Conservation (phyloP, 2,113 vertebrate genomes). For the Emydura subglobosa region DNA sequence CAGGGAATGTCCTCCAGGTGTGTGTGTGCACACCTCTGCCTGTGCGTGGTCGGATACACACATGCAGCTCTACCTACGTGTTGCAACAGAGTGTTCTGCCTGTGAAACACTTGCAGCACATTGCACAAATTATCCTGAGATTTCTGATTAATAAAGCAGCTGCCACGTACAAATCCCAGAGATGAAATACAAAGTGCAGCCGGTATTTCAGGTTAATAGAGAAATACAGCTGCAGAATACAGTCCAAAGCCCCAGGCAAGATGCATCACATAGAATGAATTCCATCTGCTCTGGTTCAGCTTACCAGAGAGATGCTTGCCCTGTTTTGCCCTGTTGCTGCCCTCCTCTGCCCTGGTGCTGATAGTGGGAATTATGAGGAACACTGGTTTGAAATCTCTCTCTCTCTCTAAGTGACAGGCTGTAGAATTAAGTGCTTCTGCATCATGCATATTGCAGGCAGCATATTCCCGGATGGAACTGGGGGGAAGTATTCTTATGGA, state of each 20-base stretch:
- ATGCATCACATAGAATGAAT: background rate
- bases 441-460: rapidly evolving
- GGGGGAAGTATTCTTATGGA: background rate
- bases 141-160: background rate
- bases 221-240: background rate
- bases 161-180: background rate
- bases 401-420: background rate
- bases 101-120: no score
- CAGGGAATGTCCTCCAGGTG: background rate
- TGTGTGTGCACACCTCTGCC: no score
- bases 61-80: background rate
- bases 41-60: background rate
- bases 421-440: background rate
- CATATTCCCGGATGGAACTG: background rate
- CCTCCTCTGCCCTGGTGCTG: background rate
- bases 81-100: background rate
- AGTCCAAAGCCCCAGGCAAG: background rate
- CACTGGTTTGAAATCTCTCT: background rate
- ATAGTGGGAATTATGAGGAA: background rate
- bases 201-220: background rate
- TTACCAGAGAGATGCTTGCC: background rate
- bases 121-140: background rate
- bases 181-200: background rate
- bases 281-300: background rate
- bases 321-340: background rate